Base-by-base conservation (phyloP, 2,797 vertebrate genomes). In the Morelia viridis region DNA sequence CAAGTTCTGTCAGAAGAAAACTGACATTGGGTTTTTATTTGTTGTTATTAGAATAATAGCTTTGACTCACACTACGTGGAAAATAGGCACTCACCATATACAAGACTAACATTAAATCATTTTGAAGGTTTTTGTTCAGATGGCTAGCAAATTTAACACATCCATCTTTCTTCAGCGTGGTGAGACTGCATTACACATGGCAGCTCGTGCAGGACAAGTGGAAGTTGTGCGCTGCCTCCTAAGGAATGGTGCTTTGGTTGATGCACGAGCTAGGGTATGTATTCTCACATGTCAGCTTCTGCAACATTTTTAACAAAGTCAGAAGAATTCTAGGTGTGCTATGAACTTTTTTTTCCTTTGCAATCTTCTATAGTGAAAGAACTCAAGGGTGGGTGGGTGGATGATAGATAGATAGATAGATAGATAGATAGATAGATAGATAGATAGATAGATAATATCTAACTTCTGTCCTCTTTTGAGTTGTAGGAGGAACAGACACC, bases 401-500 rank as follows among this genome's bases (percentile, higher is more conserved):
- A 68, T 31, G 28, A n/a, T 65, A 3, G 26, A 64, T 64, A 31
- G n/a, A 68, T 2, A 68, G 64, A 12, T 1, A 65, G 64, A 71
- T 65, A 3, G 65, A 35, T 71, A 31, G 64, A 68, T 6, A n/a
- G 64, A 68, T 15, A n/a, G 64, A 65, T n/a, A n/a, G n/a, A 68
- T 31, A 15, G 65, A 71, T 15, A 19, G 7, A 76, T 15, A 8
- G 68, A 71, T 19, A 80, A 80, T 22, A 80, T 15, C 50, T 87
- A 87, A 90, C 65, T 28, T 64, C 84, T 46, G 15, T 10, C 96
- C 95, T 1, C 50, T 91, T 95, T 97, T 98, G 97, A 96, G 95
- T 96, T 97, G 96, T 96, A 99, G 99, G 99, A 99, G 97, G 98
- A 99, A 95, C 99, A 99, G 98, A 99, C 99, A 0, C 99, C 99